Evolutionary conservation across 2,113 vertebrate genomes (phyloP), one percentile per base, ranked within the genome.

Genomic region (Phyllopteryx taeniolatus): DNA sequence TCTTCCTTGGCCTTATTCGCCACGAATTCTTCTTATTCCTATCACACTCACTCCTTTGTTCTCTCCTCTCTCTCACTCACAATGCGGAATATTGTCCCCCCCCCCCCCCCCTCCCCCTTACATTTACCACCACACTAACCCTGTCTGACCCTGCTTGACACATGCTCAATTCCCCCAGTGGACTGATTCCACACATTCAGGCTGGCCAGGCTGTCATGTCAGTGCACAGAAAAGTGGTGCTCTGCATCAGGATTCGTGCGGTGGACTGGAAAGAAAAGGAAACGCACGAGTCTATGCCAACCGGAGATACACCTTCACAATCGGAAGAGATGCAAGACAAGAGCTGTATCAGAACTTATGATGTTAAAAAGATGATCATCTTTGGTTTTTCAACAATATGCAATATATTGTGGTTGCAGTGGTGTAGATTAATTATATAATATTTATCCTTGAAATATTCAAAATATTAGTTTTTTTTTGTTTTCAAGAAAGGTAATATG

Each of bases 101-200:
- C 35, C 35, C 35, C 3, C 35, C 35, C 35, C 35, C 35, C 35
- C 35, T 0, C 35, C 35, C 1, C 1, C 6, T 53, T 17, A 19
- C 67, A 67, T 69, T 68, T 43, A 6, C 67, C 68, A 66, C 68
- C 35, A 19, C 67, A 67, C 56, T 70, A 10, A 57, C 67, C 44
- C 31, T 79, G 78, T 83, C 73, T 76, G 5, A 72, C 73, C 77
- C 78, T 68, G 77, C 83, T 80, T 83, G 85, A 87, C 80, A 82
- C 73, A 60, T 84, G 81, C 84, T 84, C 72, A 46, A 65, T 35
- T 61, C 75, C 74, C 85, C 78, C 87, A 75, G 74, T 70, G 77
- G 83, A 72, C 79, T 84, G 78, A 79, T 90, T 87, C 85, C 79
- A 82, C 61, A 80, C 78, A 81, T 82, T 70, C 44, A 65, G 79